Evolutionary conservation across 2,888 invertebrate genomes (phyloP).

Genomic region (Argyra leucocephala): DNA sequence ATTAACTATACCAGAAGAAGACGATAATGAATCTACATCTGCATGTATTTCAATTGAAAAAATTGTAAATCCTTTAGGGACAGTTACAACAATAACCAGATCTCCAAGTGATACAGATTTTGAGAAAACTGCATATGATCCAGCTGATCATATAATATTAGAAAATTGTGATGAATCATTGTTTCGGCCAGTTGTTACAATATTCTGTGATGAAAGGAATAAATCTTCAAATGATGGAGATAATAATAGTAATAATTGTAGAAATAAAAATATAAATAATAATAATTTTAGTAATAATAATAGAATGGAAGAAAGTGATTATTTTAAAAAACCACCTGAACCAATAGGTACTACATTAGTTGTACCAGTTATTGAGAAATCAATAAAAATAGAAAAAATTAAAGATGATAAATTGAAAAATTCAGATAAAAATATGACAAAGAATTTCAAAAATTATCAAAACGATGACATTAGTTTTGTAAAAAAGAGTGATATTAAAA

Average conservation of each 20-base stretch:
- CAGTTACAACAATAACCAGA: constrained; percentile 48
- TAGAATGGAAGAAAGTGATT: constrained; percentile 8
- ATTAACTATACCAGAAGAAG: constrained; percentile 19
- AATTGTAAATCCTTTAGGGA: constrained; percentile 68
- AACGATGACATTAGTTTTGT: neutral
- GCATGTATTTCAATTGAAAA: constrained; percentile 35
- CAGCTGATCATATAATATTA: constrained; percentile 42
- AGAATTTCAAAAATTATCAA: neutral
- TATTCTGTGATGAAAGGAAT: constrained; percentile 39
- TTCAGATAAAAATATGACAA: neutral
- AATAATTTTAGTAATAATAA: neutral
- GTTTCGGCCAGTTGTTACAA: constrained; percentile 56
- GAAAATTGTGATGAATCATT: constrained; percentile 59
- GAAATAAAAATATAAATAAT: neutral
- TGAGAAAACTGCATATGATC: constrained; percentile 28
- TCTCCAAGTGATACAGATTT: constrained; percentile 33
- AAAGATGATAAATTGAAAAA: constrained; percentile 30
- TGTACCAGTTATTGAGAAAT: constrained; percentile 42
- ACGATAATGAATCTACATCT: constrained; percentile 13
- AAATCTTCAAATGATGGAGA: constrained; percentile 24
- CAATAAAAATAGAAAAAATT: constrained; percentile 34
- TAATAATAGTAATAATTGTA: constrained; percentile 18
- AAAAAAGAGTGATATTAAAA: neutral
- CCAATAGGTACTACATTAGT: constrained; percentile 37
- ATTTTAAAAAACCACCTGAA: constrained; percentile 31